Conservation (phyloP, 2,888 invertebrate genomes). For the Hoplodrina ambigua region DNA sequence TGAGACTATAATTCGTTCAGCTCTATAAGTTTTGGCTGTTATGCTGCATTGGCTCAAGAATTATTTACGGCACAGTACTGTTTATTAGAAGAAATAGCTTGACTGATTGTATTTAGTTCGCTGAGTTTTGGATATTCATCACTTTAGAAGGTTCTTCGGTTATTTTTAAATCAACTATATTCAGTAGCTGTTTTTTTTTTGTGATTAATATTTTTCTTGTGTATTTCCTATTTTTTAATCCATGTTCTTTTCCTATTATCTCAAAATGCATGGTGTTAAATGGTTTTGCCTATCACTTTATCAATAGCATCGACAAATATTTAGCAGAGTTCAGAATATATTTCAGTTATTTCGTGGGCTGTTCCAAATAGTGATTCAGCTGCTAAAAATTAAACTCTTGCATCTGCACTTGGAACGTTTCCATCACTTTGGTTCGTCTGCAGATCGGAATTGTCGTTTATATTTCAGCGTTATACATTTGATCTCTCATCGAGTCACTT, state of each 20-base stretch:
- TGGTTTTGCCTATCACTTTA: background rate
- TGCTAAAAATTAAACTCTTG: background rate
- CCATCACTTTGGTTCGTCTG: background rate
- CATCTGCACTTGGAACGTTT: background rate
- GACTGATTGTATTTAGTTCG: background rate
- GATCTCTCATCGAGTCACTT: background rate
- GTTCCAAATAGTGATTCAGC: background rate
- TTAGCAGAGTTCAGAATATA: background rate
- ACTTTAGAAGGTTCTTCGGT: no score
- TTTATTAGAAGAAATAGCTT: background rate
- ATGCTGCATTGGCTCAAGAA: slow-evolving; percentile 30
- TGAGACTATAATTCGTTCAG: slow-evolving; percentile 68
- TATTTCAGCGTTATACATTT: background rate
- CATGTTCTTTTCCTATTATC: background rate
- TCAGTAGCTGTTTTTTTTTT: background rate
- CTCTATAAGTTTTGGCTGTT: slow-evolving; percentile 58
- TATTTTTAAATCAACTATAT: background rate
- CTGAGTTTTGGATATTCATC: background rate
- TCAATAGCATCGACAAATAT: background rate
- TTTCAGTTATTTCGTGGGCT: background rate
- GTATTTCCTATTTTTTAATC: background rate
- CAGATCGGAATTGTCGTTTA: background rate
- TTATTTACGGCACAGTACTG: slow-evolving; percentile 18
- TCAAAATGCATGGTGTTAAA: background rate
- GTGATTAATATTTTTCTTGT: background rate